Base-by-base conservation (phyloP, 2,888 invertebrate genomes). In the Euspilapteryx auroguttella region DNA sequence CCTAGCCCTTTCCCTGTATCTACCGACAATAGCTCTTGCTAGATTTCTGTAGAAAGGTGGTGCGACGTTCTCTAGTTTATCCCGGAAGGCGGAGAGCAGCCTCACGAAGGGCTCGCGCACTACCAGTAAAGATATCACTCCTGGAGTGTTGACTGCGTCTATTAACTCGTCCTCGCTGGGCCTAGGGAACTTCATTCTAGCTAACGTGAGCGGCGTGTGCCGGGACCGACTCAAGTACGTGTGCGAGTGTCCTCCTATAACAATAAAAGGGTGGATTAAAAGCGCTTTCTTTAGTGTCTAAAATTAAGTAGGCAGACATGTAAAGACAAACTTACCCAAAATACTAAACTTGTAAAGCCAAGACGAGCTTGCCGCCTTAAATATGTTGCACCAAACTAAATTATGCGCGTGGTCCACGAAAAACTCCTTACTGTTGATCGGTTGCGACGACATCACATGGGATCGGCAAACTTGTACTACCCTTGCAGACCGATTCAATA, bases 321-420 rank as follows among this genome's bases (percentile, higher is more conserved):
- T n/a, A n/a, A n/a, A n/a, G n/a, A n/a, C n/a, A 28, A 14, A n/a
- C 40, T 39, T 49, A 65, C 86, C 86, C 34, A 88, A 73, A 44
- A 86, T 78, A 57, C 87, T 86, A 47, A 88, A 86, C 57, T 86
- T 86, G 55, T 87, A 86, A 65, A 88, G 78, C 87, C 87, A 88
- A 6, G 83, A 86, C n/a, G 87, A 86, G 41, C 87, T 87, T 13
- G 85, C 85, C 20, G 85, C 85, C 66, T 86, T 86, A 48, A 86
- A 86, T 37, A 86, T 80, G 49, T 86, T 86, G 48, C 86, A 86
- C 86, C 86, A 86, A 25, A 86, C 82, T 24, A 87, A 61, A 43
- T 80, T 83, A 41, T 86, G 82, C 30, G 44, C 49, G 69, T 82
- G 48, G 66, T 82, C 86, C 34, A 86, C 81, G 47, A 87, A 85